A percentile compares a stretch with the other conserved stretches of the same genome.
Conservation (phyloP, 2,888 invertebrate species). For the Gisinianus flammeolus region DNA sequence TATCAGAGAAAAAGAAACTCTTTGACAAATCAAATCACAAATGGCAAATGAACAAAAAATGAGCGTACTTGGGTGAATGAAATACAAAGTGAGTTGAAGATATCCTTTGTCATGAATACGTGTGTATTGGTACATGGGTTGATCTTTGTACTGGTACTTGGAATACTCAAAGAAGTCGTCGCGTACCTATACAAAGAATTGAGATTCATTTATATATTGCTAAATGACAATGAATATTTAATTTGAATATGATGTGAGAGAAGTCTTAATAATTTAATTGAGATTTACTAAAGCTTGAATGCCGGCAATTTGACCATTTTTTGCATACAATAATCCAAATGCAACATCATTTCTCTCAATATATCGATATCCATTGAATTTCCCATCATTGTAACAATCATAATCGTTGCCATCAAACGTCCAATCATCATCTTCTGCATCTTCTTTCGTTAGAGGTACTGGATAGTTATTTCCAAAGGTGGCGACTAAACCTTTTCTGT, state of each 20-base stretch:
- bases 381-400: conserved; percentile 2
- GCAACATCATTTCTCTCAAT: conserved; percentile 3
- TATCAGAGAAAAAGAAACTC: too few relatives aligned
- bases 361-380: conserved; percentile 1
- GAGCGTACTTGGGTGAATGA: conserved; percentile 2
- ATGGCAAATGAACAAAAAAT: background rate
- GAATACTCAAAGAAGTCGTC: background rate
- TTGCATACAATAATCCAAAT: background rate
- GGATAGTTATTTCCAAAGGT: background rate
- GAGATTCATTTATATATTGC: too few relatives aligned
- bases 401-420: too few relatives aligned
- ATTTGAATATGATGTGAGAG: too few relatives aligned
- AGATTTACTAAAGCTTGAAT: conserved; percentile 6
- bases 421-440: background rate
- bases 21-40: background rate
- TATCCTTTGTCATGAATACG: background rate
- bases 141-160: background rate
- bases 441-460: background rate
- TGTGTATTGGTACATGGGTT: background rate
- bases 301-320: background rate
- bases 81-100: background rate
- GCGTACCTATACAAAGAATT: background rate
- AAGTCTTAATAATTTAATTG: too few relatives aligned
- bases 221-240: too few relatives aligned
- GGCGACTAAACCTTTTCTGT: background rate